Percentiles rank a stretch among this genome's conserved stretches.
phyloP scores from a whole-genome alignment of 2,888 invertebrate species.

The Erannis defoliaria region DNA sequence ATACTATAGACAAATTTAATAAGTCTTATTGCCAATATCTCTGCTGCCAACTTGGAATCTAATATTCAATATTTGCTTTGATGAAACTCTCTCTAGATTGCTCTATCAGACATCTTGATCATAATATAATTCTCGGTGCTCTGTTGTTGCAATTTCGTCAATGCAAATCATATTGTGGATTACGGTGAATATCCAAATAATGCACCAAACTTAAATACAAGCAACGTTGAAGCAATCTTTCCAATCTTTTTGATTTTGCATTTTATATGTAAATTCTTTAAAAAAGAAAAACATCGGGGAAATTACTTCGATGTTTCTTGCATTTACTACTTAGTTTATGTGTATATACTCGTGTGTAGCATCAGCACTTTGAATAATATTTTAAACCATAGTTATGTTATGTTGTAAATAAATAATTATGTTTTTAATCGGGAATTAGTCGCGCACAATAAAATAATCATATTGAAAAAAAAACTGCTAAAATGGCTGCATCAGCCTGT shows the following conservation, averaged over 20 bases:
- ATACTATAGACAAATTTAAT: too few relatives aligned
- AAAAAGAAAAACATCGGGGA: not conserved
- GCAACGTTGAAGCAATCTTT: not conserved
- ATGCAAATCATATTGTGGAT: conserved; percentile 42
- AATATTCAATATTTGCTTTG: conserved; percentile 11
- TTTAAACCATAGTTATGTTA: too few relatives aligned
- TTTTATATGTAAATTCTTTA: not conserved
- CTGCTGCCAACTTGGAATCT: not conserved
- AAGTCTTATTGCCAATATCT: too few relatives aligned
- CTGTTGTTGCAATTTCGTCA: conserved; percentile 46
- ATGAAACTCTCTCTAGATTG: conserved; percentile 5
- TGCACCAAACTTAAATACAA: not conserved
- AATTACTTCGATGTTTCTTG: not conserved
- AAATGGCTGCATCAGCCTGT: too few relatives aligned
- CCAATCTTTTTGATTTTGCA: not conserved
- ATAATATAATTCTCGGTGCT: not conserved
- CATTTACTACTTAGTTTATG: too few relatives aligned
- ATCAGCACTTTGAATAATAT: too few relatives aligned
- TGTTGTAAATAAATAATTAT: too few relatives aligned
- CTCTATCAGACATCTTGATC: not conserved
- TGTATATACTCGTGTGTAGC: too few relatives aligned
- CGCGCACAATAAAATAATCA: too few relatives aligned
- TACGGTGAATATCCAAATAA: not conserved
- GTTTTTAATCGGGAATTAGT: too few relatives aligned
- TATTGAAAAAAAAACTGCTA: too few relatives aligned